A percentile compares a stretch with the other conserved stretches of the same genome.
These are phyloP conservation scores for Chelmon rostratus DNA, from an alignment of 2,797 vertebrate species.

Conservation along the genomic window DNA sequence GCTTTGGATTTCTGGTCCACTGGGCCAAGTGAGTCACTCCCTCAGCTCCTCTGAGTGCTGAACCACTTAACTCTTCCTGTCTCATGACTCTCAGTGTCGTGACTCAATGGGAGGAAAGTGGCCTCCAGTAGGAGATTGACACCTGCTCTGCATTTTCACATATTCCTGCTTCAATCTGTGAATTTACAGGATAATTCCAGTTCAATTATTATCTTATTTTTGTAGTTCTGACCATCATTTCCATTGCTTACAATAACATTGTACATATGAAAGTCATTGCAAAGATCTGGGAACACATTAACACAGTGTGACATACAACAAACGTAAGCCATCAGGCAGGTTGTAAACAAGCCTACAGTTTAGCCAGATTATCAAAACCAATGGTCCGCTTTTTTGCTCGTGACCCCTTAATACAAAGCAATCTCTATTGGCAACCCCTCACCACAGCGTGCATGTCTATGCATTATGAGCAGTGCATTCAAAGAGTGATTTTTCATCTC, in stretches of 20 bases:
- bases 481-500: conserved; percentile 13
- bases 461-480: not conserved
- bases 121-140: conserved; percentile 22
- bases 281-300: conserved; percentile 15
- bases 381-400: not conserved
- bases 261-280: not conserved
- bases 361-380: not conserved
- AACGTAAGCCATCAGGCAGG: not conserved
- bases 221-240: conserved; percentile 3
- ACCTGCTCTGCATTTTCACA: conserved; percentile 37
- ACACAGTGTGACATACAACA: not conserved
- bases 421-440: not conserved
- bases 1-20: conserved; percentile 74
- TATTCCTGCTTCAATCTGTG: not conserved
- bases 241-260: not conserved
- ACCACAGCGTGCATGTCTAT: not conserved
- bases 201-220: conserved; percentile 7
- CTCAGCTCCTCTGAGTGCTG: conserved; percentile 49
- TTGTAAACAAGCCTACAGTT: conserved; percentile 5
- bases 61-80: conserved; percentile 65
- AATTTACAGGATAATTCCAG: not conserved
- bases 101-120: conserved; percentile 31
- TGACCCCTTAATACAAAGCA: conserved; percentile 12
- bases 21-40: conserved; percentile 68
- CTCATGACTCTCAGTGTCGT: conserved; percentile 44